phyloP scores from a whole-genome alignment of 1,140 invertebrate genomes.

The Phymorhynchus buccinoides region DNA sequence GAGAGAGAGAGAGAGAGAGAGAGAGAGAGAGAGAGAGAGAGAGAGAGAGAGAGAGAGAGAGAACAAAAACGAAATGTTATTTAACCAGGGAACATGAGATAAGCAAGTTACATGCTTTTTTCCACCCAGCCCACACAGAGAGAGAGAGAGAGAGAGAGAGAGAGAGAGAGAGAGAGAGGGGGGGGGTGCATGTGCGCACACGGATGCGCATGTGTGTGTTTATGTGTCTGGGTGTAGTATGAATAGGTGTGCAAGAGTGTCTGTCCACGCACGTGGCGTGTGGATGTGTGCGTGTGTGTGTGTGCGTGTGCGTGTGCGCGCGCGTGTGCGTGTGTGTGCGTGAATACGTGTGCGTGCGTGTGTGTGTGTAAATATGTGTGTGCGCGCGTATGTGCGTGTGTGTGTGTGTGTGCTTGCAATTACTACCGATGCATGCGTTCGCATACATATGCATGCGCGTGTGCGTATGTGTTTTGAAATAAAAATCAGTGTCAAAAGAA shows the following conservation, averaged over 20 bases:
- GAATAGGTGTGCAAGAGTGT: not conserved
- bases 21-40: not conserved
- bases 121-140: too few relatives aligned
- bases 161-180: not conserved
- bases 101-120: not conserved
- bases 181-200: not conserved
- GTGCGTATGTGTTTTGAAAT: too few relatives aligned
- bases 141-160: too few relatives aligned
- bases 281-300: constrained; percentile 16
- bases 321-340: constrained; percentile 15
- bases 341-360: not conserved
- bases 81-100: not conserved
- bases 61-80: too few relatives aligned
- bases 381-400: not conserved
- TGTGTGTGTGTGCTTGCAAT: too few relatives aligned
- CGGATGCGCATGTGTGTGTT: not conserved
- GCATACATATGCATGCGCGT: not conserved
- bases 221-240: not conserved
- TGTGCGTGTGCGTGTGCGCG: constrained; percentile 25
- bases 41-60: not conserved
- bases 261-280: not conserved
- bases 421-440: not conserved
- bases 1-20: not conserved
- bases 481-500: too few relatives aligned
- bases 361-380: not conserved